These are phyloP conservation scores for Tyrannus savana DNA, from an alignment of 2,113 vertebrate species.

Conservation along the genomic window DNA sequence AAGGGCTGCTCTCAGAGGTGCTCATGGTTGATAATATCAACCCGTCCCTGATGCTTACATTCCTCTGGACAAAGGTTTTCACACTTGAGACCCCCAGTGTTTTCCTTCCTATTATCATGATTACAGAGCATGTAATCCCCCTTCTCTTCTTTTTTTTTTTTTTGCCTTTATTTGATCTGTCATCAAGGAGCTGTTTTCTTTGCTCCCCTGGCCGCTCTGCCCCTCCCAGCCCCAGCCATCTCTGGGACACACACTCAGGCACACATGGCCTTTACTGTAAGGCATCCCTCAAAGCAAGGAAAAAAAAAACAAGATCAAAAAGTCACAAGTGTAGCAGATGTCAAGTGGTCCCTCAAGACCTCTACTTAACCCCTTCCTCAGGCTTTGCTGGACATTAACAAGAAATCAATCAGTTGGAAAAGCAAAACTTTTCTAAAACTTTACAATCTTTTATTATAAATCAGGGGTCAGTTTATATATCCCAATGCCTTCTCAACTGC, in stretches of 20 bases:
- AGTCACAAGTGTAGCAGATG: slow-evolving; percentile 79
- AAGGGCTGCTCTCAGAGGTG: neutral
- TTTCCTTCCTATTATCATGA: slow-evolving; percentile 72
- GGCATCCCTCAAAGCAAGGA: slow-evolving; percentile 60
- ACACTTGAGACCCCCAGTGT: slow-evolving; percentile 53
- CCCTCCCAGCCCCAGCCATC: neutral
- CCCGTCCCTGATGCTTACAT: neutral
- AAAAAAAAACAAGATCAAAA: slow-evolving; percentile 78
- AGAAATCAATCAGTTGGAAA: slow-evolving; percentile 66
- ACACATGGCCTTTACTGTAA: slow-evolving; percentile 66
- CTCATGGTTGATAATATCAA: slow-evolving; percentile 14
- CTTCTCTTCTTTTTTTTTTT: slow-evolving; percentile 40
- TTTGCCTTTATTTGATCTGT: slow-evolving; percentile 77
- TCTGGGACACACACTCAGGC: neutral
- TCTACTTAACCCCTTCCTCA: slow-evolving; percentile 78
- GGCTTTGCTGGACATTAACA: slow-evolving; percentile 67
- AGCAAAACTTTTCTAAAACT: slow-evolving; percentile 46
- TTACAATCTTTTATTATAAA: slow-evolving; percentile 54
- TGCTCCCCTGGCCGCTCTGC: neutral
- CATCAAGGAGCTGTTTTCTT: slow-evolving; percentile 75
- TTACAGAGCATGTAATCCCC: slow-evolving; percentile 71
- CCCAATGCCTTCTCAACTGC: neutral
- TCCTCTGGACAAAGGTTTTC: slow-evolving; percentile 57
- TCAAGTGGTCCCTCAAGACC: slow-evolving; percentile 82
- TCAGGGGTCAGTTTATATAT: slow-evolving; percentile 25